A percentile compares a stretch with the other conserved stretches of the same genome.
These are phyloP conservation scores for Tenthredo livida DNA, from an alignment of 2,888 invertebrate genomes.

Conservation along the genomic window DNA sequence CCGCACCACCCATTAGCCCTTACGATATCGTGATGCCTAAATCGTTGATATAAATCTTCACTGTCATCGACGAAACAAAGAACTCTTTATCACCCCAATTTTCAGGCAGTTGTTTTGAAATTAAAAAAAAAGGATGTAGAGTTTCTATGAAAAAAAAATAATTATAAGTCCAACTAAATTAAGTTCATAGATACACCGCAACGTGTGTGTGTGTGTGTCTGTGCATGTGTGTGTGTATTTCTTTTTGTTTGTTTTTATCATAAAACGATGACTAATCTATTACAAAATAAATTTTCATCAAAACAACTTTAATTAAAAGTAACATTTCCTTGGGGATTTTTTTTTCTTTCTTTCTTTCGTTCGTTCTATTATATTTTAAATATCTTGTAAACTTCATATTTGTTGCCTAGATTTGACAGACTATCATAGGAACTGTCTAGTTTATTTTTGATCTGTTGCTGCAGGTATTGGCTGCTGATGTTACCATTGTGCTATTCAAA, in stretches of 20 bases:
- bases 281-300: neutral
- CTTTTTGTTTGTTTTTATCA: neutral
- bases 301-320: constrained; percentile 16
- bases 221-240: neutral
- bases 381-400: constrained; percentile 43
- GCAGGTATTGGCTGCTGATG: constrained; percentile 43
- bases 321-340: constrained; percentile 2
- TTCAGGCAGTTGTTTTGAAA: constrained; percentile 12
- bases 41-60: constrained; percentile 13
- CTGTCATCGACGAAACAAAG: neutral
- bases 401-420: constrained; percentile 37
- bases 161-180: neutral
- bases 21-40: neutral
- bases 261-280: constrained; percentile 11
- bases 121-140: constrained; percentile 19
- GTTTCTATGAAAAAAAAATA: neutral
- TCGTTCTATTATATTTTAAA: neutral
- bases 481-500: constrained; percentile 30
- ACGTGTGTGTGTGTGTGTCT: neutral
- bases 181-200: constrained; percentile 11
- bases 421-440: constrained; percentile 42
- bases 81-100: neutral
- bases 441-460: constrained; percentile 25
- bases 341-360: neutral
- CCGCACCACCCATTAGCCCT: neutral